phyloP scores from a whole-genome alignment of 2,113 vertebrate species.

The Albula goreensis region DNA sequence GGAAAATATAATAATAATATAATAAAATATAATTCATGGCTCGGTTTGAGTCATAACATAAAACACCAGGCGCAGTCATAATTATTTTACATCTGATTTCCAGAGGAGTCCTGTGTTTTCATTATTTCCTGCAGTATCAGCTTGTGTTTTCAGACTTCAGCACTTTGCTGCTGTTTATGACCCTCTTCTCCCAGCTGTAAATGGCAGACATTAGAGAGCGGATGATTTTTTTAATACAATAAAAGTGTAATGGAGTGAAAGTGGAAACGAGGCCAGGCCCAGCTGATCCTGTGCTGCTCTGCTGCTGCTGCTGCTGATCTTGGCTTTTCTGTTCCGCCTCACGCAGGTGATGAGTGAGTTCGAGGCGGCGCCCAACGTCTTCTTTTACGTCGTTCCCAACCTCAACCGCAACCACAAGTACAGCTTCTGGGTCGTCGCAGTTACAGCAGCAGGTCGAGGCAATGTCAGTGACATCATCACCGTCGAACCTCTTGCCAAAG shows the following conservation, averaged over 20 bases:
- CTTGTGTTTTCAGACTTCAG: background rate
- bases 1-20: no score
- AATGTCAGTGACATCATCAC: conserved; percentile 95
- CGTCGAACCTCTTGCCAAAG: conserved; percentile 90
- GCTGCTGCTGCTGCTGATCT: background rate
- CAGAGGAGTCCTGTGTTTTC: background rate
- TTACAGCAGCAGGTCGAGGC: conserved; percentile 89
- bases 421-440: conserved; percentile 95
- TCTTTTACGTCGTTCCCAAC: conserved; percentile 94
- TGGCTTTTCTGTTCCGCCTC: conserved; percentile 43
- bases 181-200: background rate
- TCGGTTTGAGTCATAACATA: background rate
- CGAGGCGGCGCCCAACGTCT: conserved; percentile 92
- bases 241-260: background rate
- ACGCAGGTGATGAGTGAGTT: conserved; percentile 96
- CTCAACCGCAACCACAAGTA: conserved; percentile 92
- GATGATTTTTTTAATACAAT: background rate
- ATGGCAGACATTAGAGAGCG: background rate
- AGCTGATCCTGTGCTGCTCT: background rate
- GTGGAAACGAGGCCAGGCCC: background rate
- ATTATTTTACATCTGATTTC: background rate
- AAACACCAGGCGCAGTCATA: background rate
- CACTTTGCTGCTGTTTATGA: no score
- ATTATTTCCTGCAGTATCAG: background rate
- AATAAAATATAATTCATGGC: no score